Evolutionary conservation across 1,140 invertebrate species (phyloP), one percentile per base, ranked within the genome.

Genomic region (Platyscapa corneri): DNA sequence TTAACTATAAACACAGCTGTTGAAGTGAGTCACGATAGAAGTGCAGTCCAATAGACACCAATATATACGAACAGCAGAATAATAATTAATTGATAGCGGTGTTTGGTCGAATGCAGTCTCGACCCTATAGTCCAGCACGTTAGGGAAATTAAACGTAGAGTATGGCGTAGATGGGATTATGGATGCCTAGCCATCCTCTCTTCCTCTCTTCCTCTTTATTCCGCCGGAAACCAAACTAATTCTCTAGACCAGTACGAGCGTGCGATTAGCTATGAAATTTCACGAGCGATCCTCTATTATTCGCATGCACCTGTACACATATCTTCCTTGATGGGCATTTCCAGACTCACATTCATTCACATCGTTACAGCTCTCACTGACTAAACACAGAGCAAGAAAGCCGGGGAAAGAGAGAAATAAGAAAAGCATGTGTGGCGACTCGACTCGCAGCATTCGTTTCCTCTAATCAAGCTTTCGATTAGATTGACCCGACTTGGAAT

Each of bases 11-110:
- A 74, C 8, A 14, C 70, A 74, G 70, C 37, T 42, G 39, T 42
- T 20, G 67, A 8, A 0, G 34, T 72, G 37, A 39, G 7, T 39
- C 34, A 20, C 49, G 18, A 14, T 32, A 34, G 37, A 1, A 80
- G 30, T 32, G 46, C 32, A 72, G 37, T 67, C 39, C 56, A 80
- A 20, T 56, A 67, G 80, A n/a, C 80, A 30, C 80, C 32, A 70
- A 64, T 76, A 64, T 65, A 39, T 37, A 64, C 27, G 56, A 27
- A 56, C 46, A 74, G 82, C 84, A 86, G 88, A 89, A 90, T 90
- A 89, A 90, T 91, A 91, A 92, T 90, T 90, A 91, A 92, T 91
- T 90, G 89, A 91, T 90, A 90, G 89, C 84, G 85, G 84, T 88
- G 77, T 89, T 88, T 88, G 86, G 76, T 83, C 84, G 82, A 87